Evolutionary conservation across 2,888 invertebrate genomes (phyloP).

Genomic region (Trichopria drosophilae): DNA sequence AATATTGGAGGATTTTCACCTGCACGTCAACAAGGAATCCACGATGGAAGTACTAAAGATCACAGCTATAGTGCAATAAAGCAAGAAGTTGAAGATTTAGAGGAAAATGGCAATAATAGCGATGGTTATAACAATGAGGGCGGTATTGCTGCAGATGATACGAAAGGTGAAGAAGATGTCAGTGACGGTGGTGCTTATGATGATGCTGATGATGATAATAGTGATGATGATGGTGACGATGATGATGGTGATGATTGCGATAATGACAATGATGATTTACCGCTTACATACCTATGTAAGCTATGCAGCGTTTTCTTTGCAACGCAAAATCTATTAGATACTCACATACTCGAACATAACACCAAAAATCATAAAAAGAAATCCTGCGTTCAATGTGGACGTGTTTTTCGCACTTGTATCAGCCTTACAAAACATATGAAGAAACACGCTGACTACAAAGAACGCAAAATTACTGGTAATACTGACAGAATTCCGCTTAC

Average conservation of each 20-base stretch:
- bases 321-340: constrained; percentile 31
- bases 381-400: constrained; percentile 50
- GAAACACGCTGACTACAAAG: constrained; percentile 44
- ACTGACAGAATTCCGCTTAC: constrained; percentile 1
- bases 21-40: too few relatives aligned
- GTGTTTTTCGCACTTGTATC: constrained; percentile 44
- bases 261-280: constrained; percentile 49
- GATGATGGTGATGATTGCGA: too few relatives aligned
- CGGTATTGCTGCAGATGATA: constrained; percentile 9
- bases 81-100: not conserved
- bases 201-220: too few relatives aligned
- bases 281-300: constrained; percentile 48
- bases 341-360: constrained; percentile 47
- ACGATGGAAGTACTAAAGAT: too few relatives aligned
- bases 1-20: too few relatives aligned
- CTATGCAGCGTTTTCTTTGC: constrained; percentile 47
- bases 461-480: too few relatives aligned
- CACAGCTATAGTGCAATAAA: too few relatives aligned
- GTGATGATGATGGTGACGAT: too few relatives aligned
- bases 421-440: constrained; percentile 52
- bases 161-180: too few relatives aligned
- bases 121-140: too few relatives aligned
- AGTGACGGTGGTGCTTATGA: too few relatives aligned
- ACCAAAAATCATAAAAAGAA: constrained; percentile 47
- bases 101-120: not conserved